Evolutionary conservation across 2,888 invertebrate genomes (phyloP).

Genomic region (Itoplectis maculator): DNA sequence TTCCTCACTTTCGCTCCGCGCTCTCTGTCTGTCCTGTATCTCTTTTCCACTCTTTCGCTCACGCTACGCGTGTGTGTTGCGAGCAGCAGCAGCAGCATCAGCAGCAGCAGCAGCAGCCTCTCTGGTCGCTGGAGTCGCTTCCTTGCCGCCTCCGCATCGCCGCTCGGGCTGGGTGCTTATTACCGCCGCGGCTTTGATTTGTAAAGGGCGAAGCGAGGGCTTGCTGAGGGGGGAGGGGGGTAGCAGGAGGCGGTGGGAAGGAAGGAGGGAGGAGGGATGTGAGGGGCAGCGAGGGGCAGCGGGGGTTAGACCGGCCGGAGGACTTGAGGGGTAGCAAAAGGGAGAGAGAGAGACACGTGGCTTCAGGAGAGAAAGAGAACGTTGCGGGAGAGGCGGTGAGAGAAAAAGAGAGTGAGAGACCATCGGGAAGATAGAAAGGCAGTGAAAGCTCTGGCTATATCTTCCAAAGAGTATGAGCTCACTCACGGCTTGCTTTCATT

Average conservation of each 20-base stretch:
- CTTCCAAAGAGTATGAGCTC: constrained; percentile 71
- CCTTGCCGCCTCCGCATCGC: constrained; percentile 64
- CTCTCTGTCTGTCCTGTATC: constrained; percentile 56
- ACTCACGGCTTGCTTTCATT: constrained; percentile 75
- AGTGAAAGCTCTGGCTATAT: constrained; percentile 76
- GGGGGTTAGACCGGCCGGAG: constrained; percentile 46
- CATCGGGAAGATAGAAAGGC: constrained; percentile 71
- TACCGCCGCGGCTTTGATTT: constrained; percentile 83
- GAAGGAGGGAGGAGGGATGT: constrained; percentile 55
- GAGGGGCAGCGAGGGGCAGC: constrained; percentile 36
- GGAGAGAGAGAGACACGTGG: constrained; percentile 31
- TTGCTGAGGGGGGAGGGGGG: constrained; percentile 52
- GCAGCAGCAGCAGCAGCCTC: too few relatives aligned
- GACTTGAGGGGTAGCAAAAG: too few relatives aligned
- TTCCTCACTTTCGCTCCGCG: constrained; percentile 56
- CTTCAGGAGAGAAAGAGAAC: constrained; percentile 65
- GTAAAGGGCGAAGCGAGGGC: constrained; percentile 76
- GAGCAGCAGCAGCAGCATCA: too few relatives aligned
- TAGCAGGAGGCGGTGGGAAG: constrained; percentile 29
- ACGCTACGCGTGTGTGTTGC: neutral
- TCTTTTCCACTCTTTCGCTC: constrained; percentile 51
- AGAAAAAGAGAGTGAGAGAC: constrained; percentile 69
- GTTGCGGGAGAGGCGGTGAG: constrained; percentile 74
- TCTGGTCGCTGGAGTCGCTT: constrained; percentile 52
- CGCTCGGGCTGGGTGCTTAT: constrained; percentile 79